These are phyloP conservation scores for Xylophagus ater DNA, from an alignment of 2,888 invertebrate species.

Conservation along the genomic window DNA sequence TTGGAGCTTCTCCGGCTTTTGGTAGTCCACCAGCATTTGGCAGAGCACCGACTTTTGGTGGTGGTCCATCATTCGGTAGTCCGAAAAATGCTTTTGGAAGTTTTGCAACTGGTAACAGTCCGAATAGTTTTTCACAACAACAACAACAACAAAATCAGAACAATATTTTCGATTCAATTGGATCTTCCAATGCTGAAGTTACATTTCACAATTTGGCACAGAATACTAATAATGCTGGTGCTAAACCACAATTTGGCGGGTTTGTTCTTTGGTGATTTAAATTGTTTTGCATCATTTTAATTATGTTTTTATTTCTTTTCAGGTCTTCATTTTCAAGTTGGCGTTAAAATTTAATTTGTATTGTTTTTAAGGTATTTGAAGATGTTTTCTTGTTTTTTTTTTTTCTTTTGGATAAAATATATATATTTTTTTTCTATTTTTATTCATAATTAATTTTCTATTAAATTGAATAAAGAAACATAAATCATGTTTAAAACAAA, in stretches of 20 bases:
- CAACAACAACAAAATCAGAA: slow-evolving; percentile 9
- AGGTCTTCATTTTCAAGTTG: slow-evolving; percentile 17
- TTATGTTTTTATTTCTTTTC: slow-evolving; percentile 1
- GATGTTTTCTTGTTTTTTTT: no score
- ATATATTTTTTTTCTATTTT: no score
- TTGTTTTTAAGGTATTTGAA: no score
- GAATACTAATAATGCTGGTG: slow-evolving; percentile 26
- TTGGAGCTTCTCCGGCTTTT: slow-evolving; percentile 19
- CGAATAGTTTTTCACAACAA: slow-evolving; percentile 18
- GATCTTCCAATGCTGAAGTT: slow-evolving; percentile 29
- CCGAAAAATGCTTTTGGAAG: slow-evolving; percentile 30
- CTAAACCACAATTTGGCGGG: slow-evolving; percentile 37
- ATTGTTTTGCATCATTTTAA: background rate
- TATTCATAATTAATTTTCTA: no score
- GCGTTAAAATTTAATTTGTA: no score
- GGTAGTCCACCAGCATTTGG: slow-evolving; percentile 32
- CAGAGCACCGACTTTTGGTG: slow-evolving; percentile 34
- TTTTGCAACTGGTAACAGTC: slow-evolving; percentile 23
- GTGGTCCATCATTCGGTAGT: slow-evolving; percentile 31
- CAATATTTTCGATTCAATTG: slow-evolving; percentile 16
- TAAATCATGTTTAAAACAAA: no score
- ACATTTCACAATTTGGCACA: slow-evolving; percentile 39
- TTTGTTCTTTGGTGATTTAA: slow-evolving; percentile 3
- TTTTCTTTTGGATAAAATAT: no score
- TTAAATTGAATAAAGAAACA: no score